Base-by-base conservation (phyloP, 2,888 invertebrate species). In the Heteropelma amictum region DNA sequence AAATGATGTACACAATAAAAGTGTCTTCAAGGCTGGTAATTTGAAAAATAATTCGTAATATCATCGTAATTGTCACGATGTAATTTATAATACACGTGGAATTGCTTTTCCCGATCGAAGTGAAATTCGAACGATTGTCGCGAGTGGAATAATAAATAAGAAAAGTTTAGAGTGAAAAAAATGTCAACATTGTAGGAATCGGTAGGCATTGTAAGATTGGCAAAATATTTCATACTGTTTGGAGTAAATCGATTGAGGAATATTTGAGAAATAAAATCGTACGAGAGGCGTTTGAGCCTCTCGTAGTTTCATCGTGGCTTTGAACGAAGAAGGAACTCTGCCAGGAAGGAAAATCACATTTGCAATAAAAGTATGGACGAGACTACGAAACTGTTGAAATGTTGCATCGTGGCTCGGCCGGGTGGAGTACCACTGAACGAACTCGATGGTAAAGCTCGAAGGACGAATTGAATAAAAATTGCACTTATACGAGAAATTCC, bases 381-480 rank as follows among this genome's bases (percentile, higher is more conserved):
- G 5, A 64, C 42, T 10, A 33, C 38, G 1, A 51, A n/a, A 6
- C 1, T 49, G 6, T 21, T 79, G 21, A 79, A 77, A 63, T 30
- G 76, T 6, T 76, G 72, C 42, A 65, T 79, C 8, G 68, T 73
- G 1, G 76, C 81, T 1, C 63, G 67, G 7, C 76, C 77, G 72
- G 80, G 79, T 33, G 82, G 82, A 8, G 19, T 82, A 4, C 72
- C 72, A 7, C 14, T 77, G 12, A 40, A 49, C 1, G 53, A 77
- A 17, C 33, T 82, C 14, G 77, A 82, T 7, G 53, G 82, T 81
- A 61, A 78, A 56, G 23, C 35, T 47, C 28, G 8, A 38, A 12
- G 3, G 21, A 33, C 4, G 21, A 38, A 23, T 21, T 23, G n/a
- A 23, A 23, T 38, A 54, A 5, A 1, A 6, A 38, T 6, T 12